Conservation (phyloP, 2,797 vertebrate species). For the Lycodopsis pacificus region DNA sequence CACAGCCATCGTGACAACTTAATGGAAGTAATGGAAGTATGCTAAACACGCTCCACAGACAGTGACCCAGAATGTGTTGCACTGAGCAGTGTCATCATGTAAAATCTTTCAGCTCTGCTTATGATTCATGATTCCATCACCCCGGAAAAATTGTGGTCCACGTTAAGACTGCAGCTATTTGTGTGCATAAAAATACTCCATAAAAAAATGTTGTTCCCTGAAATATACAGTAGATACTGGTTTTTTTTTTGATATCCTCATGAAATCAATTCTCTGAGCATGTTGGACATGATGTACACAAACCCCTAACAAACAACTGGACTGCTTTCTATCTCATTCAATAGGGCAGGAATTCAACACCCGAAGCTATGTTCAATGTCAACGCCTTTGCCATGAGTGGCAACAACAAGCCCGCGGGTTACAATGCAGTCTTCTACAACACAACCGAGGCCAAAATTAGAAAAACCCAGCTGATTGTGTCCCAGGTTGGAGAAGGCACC, state of each 20-base stretch:
- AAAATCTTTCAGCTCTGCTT: conserved; percentile 6
- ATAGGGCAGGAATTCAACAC: conserved; percentile 56
- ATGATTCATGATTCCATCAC: background rate
- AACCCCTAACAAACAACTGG: background rate
- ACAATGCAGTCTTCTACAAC: conserved; percentile 75
- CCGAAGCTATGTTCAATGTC: conserved; percentile 68
- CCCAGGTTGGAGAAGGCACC: conserved; percentile 74
- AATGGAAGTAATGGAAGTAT: conserved; percentile 52
- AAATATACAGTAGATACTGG: background rate
- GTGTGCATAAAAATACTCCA: background rate
- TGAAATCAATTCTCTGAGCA: conserved; percentile 12
- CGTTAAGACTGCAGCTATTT: background rate
- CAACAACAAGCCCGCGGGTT: conserved; percentile 74
- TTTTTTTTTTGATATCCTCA: background rate
- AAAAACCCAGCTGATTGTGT: conserved; percentile 77
- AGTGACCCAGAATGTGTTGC: background rate
- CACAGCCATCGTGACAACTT: background rate
- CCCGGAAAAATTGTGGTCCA: background rate
- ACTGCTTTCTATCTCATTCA: conserved; percentile 21
- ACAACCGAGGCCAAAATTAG: conserved; percentile 44
- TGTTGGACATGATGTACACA: background rate
- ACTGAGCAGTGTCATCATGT: conserved; percentile 1
- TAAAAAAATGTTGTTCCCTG: background rate
- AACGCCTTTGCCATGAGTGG: conserved; percentile 71
- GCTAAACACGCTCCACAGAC: conserved; percentile 12